These are phyloP conservation scores for Acipenser ruthenus DNA, from an alignment of 2,797 vertebrate genomes.

Conservation along the genomic window DNA sequence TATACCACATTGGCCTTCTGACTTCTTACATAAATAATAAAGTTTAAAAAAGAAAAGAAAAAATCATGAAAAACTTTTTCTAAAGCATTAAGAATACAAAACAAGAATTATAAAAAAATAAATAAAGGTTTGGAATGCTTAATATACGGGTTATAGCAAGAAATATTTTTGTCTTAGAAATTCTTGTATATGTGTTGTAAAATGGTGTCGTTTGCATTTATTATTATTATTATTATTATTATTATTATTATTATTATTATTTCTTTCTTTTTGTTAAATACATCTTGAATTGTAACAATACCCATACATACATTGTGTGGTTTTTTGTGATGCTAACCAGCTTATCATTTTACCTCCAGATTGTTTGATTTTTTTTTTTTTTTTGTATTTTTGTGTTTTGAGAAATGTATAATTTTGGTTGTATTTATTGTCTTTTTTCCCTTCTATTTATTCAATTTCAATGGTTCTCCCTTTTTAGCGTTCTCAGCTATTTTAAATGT, in stretches of 20 bases:
- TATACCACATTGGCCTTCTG: constrained; percentile 79
- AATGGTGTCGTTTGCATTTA: too few species aligned
- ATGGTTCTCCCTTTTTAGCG: constrained; percentile 48
- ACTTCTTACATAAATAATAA: constrained; percentile 66
- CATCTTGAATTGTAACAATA: constrained; percentile 44
- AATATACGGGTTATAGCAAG: constrained; percentile 70
- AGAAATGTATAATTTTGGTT: constrained; percentile 22
- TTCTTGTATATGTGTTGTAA: constrained; percentile 21
- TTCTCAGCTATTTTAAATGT: constrained; percentile 52
- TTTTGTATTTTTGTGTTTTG: constrained; percentile 10
- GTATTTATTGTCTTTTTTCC: constrained; percentile 63
- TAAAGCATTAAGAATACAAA: constrained; percentile 71
- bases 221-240: too few species aligned
- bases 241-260: constrained; percentile 25
- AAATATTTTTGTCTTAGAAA: constrained; percentile 53
- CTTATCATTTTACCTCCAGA: constrained; percentile 6
- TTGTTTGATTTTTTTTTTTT: constrained; percentile 31
- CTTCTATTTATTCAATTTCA: constrained; percentile 71
- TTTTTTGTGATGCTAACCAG: too few species aligned
- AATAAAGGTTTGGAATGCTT: constrained; percentile 67
- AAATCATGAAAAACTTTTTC: constrained; percentile 70
- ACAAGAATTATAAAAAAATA: constrained; percentile 18
- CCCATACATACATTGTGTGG: constrained; percentile 12
- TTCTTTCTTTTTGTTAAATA: constrained; percentile 40
- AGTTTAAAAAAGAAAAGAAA: constrained; percentile 19